These are phyloP conservation scores for Periophthalmus magnuspinnatus DNA, from an alignment of 2,797 vertebrate genomes.

Conservation along the genomic window DNA sequence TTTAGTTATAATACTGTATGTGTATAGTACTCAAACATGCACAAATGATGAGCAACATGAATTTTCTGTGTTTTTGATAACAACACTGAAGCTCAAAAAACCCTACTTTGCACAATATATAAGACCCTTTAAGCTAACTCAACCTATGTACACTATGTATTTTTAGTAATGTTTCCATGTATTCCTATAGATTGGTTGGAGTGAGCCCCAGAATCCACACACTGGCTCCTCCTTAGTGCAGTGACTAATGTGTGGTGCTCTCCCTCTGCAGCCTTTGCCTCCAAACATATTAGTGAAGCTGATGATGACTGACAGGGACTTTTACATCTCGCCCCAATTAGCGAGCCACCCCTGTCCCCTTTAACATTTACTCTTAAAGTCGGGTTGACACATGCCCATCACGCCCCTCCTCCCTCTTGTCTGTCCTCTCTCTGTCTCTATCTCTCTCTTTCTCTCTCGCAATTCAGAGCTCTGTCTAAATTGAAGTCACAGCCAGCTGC, in stretches of 20 bases:
- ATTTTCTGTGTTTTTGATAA: background rate
- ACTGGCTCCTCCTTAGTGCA: slow-evolving; percentile 15
- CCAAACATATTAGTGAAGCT: slow-evolving; percentile 67
- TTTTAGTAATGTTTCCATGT: background rate
- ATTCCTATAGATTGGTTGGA: background rate
- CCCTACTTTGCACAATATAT: background rate
- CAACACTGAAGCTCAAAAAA: background rate
- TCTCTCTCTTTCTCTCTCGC: background rate
- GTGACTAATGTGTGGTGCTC: slow-evolving; percentile 47
- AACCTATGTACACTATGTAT: background rate
- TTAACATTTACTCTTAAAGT: slow-evolving; percentile 41
- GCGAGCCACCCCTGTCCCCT: slow-evolving; percentile 44
- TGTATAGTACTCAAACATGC: too few species aligned
- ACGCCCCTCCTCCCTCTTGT: slow-evolving; percentile 32
- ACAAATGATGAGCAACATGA: background rate
- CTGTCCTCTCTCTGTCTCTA: background rate
- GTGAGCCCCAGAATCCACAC: slow-evolving; percentile 13
- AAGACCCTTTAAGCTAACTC: background rate
- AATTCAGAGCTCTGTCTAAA: slow-evolving; percentile 43
- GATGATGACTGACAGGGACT: slow-evolving; percentile 70
- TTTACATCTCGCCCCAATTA: slow-evolving; percentile 74
- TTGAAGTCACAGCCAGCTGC: slow-evolving; percentile 58
- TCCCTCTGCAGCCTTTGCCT: slow-evolving; percentile 59
- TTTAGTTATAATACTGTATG: too few species aligned
- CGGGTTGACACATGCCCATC: slow-evolving; percentile 67